Percentiles rank a stretch among this genome's conserved stretches.
Evolutionary conservation across 2,113 vertebrate genomes (phyloP).

Genomic region (Ochotona curzoniae): DNA sequence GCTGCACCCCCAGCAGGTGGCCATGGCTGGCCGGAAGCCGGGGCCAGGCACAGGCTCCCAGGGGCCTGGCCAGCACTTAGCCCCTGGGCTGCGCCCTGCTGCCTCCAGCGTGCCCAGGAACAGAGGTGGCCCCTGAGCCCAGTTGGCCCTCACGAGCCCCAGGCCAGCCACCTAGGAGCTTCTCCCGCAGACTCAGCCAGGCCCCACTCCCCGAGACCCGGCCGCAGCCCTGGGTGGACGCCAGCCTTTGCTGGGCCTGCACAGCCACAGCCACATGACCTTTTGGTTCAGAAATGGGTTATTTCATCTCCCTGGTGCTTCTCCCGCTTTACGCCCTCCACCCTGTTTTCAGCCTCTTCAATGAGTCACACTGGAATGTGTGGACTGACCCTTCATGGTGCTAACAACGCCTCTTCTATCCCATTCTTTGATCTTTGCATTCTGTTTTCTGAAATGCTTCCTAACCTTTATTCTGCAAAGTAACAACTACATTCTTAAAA

Average conservation of each 20-base stretch:
- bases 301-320: background rate
- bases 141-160: too few relatives aligned
- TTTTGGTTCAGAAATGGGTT: conserved; percentile 3
- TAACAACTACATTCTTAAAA: background rate
- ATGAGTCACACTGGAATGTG: background rate
- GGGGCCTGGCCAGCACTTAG: too few relatives aligned
- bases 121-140: too few relatives aligned
- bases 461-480: conserved; percentile 16
- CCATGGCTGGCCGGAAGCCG: background rate
- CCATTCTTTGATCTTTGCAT: background rate
- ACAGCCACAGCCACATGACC: background rate
- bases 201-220: background rate
- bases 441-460: conserved; percentile 12
- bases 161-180: too few relatives aligned
- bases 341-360: background rate
- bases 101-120: too few relatives aligned
- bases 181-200: too few relatives aligned
- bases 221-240: background rate
- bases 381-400: background rate
- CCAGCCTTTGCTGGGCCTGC: background rate
- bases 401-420: background rate
- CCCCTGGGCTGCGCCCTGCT: too few relatives aligned
- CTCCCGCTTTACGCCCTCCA: conserved; percentile 18
- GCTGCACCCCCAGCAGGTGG: background rate
- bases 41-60: too few relatives aligned